These are phyloP conservation scores for Aquatica leii DNA, from an alignment of 2,888 invertebrate genomes.

Conservation along the genomic window DNA sequence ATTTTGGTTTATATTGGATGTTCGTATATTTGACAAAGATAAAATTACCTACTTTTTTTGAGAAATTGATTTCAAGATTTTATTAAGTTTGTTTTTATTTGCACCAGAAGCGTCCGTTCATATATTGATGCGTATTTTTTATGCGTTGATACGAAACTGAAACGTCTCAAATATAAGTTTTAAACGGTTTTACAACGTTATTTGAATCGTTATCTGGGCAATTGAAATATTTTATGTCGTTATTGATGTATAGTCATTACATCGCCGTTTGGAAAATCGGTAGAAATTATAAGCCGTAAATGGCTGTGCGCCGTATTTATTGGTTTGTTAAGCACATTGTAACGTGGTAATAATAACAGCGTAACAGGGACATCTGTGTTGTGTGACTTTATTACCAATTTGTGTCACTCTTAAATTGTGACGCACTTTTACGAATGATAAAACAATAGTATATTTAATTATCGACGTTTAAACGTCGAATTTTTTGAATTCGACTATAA, in stretches of 20 bases:
- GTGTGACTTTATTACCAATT: slow-evolving; percentile 28
- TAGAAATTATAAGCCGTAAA: slow-evolving; percentile 31
- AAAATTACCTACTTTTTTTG: no score
- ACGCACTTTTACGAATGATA: slow-evolving; percentile 11
- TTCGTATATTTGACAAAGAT: no score
- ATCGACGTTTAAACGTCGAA: not conserved
- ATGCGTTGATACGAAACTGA: no score
- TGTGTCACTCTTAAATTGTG: slow-evolving; percentile 17
- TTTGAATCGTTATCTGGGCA: slow-evolving; percentile 14
- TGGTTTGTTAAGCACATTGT: slow-evolving; percentile 28
- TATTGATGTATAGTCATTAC: slow-evolving; percentile 25
- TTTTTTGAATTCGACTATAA: not conserved
- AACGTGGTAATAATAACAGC: slow-evolving; percentile 31
- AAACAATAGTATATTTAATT: not conserved
- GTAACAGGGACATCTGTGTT: slow-evolving; percentile 19
- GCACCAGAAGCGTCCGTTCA: no score
- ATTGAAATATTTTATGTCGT: slow-evolving; percentile 18
- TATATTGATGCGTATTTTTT: no score
- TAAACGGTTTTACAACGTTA: slow-evolving; percentile 2
- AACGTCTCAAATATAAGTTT: not conserved
- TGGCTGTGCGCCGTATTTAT: slow-evolving; percentile 31
- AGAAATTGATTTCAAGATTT: not conserved
- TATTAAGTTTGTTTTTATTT: not conserved
- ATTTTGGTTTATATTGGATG: slow-evolving; percentile 24
- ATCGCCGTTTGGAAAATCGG: slow-evolving; percentile 26